Evolutionary conservation across 2,797 vertebrate species (phyloP).

Genomic region (Squalus acanthias): DNA sequence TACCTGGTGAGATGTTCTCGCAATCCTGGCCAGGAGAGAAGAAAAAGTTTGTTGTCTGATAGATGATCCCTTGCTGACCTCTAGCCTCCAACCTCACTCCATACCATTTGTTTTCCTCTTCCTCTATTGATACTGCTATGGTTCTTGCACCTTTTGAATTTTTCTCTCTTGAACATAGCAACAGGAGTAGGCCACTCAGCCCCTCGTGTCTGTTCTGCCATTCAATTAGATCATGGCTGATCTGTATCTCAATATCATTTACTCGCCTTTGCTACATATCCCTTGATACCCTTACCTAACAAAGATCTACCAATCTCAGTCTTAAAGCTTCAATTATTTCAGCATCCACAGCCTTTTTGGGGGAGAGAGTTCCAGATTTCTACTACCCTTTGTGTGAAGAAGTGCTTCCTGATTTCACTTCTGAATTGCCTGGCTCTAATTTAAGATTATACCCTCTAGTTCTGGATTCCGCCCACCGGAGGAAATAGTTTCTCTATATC

Average conservation of each 20-base stretch:
- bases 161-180: not conserved
- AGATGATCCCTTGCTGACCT: not conserved
- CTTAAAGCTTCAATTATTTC: not conserved
- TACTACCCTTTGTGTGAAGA: not conserved
- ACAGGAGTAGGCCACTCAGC: not conserved
- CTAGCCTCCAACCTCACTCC: not conserved
- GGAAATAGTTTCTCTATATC: not conserved
- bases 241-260: not conserved
- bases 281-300: not conserved
- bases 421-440: not conserved
- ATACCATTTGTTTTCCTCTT: not conserved
- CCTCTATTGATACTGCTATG: not conserved
- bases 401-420: not conserved
- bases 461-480: not conserved
- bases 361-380: not conserved
- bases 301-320: not conserved
- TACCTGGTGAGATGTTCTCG: not conserved
- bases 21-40: not conserved
- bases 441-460: not conserved
- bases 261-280: not conserved
- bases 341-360: not conserved
- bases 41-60: not conserved
- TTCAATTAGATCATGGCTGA: not conserved
- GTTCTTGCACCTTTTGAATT: too few species aligned
- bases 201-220: not conserved